Percentiles rank a stretch among this genome's conserved stretches.
Evolutionary conservation across 92 coral and sea anemone species (phyloP).

Genomic region (Epizoanthus scotinus): DNA sequence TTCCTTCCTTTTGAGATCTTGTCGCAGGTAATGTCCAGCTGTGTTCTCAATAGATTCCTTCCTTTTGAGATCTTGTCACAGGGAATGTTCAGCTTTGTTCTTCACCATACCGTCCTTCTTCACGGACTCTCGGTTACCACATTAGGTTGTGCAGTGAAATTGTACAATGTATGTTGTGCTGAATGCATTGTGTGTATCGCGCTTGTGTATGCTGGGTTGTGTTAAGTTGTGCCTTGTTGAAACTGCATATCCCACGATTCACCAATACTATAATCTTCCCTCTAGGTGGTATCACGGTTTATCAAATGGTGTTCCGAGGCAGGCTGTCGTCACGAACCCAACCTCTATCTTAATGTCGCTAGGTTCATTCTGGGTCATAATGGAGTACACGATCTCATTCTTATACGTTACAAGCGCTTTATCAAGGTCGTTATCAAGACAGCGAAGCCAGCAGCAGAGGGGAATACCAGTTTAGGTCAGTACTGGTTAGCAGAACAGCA

Average conservation of each 20-base stretch:
- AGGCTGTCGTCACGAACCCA: slow-evolving; percentile 73
- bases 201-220: too few relatives aligned
- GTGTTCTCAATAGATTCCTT: too few relatives aligned
- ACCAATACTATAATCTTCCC: too few relatives aligned
- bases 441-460: slow-evolving; percentile 23
- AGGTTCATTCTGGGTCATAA: slow-evolving; percentile 68
- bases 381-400: slow-evolving; percentile 53
- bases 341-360: slow-evolving; percentile 68
- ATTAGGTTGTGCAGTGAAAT: too few relatives aligned
- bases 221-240: too few relatives aligned
- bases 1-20: slow-evolving; percentile 51
- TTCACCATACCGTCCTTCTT: too few relatives aligned
- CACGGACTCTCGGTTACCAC: slow-evolving; percentile 50
- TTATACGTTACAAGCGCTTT: slow-evolving; percentile 69
- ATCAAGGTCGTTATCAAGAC: slow-evolving; percentile 57
- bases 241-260: too few relatives aligned
- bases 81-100: too few relatives aligned
- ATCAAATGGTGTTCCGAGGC: slow-evolving; percentile 61
- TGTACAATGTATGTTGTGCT: too few relatives aligned
- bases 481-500: too few relatives aligned
- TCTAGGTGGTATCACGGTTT: slow-evolving; percentile 64
- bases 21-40: slow-evolving; percentile 30
- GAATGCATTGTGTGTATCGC: too few relatives aligned
- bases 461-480: neutral
- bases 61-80: slow-evolving; percentile 56